phyloP scores from a whole-genome alignment of 2,797 vertebrate genomes.

The Gymnopithys bicolor region DNA sequence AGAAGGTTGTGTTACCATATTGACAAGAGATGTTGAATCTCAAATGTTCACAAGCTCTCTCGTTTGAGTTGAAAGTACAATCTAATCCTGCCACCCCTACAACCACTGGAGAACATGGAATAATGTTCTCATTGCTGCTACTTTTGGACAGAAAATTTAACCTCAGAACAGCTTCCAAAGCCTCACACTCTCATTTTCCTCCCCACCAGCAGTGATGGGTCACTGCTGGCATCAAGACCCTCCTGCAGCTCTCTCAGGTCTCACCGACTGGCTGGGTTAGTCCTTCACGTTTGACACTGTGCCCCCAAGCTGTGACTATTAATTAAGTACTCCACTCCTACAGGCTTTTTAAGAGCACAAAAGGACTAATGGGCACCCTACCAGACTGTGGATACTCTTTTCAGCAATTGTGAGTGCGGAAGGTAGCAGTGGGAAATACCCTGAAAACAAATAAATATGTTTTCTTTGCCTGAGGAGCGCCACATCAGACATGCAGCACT shows the following conservation, averaged over 20 bases:
- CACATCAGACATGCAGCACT: not conserved
- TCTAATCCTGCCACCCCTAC: not conserved
- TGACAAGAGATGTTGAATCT: not conserved
- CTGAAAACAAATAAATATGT: not conserved
- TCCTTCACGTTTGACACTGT: not conserved
- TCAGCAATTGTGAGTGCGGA: not conserved
- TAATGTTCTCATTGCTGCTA: not conserved
- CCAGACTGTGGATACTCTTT: not conserved
- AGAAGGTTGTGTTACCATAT: not conserved
- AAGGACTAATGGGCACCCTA: not conserved
- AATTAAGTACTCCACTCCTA: not conserved
- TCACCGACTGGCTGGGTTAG: not conserved
- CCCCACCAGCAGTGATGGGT: not conserved
- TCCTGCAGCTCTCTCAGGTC: not conserved
- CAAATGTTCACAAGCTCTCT: not conserved
- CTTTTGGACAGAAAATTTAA: not conserved
- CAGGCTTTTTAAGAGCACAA: not conserved
- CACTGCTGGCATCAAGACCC: not conserved
- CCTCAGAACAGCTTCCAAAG: not conserved
- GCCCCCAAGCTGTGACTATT: not conserved
- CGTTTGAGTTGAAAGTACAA: not conserved
- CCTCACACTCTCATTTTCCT: not conserved
- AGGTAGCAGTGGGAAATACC: not conserved
- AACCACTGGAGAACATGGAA: not conserved
- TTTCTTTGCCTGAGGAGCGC: not conserved